A percentile compares a stretch with the other conserved stretches of the same genome.
These are phyloP conservation scores for Cacoxenus indagator DNA, from an alignment of 2,888 invertebrate species.

Conservation along the genomic window DNA sequence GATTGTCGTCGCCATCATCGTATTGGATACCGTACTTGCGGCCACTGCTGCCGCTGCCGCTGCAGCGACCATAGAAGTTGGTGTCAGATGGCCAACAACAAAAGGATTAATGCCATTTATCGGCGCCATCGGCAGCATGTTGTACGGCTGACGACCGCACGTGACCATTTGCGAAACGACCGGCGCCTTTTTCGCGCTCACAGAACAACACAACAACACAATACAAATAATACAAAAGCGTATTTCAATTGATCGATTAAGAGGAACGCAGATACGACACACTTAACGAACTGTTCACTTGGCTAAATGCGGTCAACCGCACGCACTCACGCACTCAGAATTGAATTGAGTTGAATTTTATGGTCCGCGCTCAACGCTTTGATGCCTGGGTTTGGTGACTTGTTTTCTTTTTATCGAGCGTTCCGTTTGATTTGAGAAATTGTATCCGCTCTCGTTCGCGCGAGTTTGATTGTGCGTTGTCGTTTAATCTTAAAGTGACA, in stretches of 20 bases:
- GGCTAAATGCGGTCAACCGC: not conserved
- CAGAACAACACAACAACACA: conserved; percentile 7
- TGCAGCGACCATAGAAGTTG: conserved; percentile 43
- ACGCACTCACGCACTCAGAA: conserved; percentile 25
- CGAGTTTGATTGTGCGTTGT: not conserved
- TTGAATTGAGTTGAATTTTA: not conserved
- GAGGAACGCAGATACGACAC: not conserved
- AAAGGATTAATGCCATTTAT: conserved; percentile 61
- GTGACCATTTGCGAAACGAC: conserved; percentile 67
- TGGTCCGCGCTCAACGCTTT: conserved; percentile 44
- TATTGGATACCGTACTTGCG: conserved; percentile 21
- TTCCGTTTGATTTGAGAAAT: too few species aligned
- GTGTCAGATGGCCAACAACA: conserved; percentile 49
- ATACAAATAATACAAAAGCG: not conserved
- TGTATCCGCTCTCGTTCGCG: not conserved
- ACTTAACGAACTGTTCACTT: not conserved
- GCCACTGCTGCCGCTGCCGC: conserved; percentile 45
- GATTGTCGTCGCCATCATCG: not conserved
- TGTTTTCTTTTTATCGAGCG: not conserved
- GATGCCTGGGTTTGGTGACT: conserved; percentile 46
- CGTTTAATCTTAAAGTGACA: conserved; percentile 42
- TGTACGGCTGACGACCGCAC: conserved; percentile 70
- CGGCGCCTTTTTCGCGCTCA: conserved; percentile 22
- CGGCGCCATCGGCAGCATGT: conserved; percentile 95
- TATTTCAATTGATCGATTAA: not conserved